Evolutionary conservation across 2,113 vertebrate species (phyloP).

Genomic region (Seriola quinqueradiata): DNA sequence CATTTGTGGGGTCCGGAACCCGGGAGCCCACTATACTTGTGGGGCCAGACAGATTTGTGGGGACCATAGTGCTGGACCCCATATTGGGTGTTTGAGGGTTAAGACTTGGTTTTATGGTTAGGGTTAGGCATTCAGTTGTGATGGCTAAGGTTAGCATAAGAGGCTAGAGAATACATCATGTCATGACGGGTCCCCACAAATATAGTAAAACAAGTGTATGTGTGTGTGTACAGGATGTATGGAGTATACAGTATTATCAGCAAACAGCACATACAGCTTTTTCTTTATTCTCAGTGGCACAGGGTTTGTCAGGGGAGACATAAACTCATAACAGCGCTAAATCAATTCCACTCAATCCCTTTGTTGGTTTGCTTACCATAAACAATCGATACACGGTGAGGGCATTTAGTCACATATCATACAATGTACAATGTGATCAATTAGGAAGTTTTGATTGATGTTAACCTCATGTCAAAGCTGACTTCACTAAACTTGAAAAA

Average conservation of each 20-base stretch:
- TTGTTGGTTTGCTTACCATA: conserved; percentile 52
- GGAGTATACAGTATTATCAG: conserved; percentile 13
- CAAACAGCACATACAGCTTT: conserved; percentile 49
- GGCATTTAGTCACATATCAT: conserved; percentile 15
- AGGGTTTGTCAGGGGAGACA: conserved; percentile 27
- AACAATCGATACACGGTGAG: conserved; percentile 41
- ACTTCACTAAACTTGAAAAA: conserved; percentile 33
- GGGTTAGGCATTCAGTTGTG: no score
- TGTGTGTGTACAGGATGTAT: conserved; percentile 18
- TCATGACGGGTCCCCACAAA: no score
- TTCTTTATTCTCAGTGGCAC: conserved; percentile 41
- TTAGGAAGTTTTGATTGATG: conserved; percentile 20
- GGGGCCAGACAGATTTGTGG: no score
- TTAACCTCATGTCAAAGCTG: conserved; percentile 21
- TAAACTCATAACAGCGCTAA: conserved; percentile 32
- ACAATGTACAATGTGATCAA: conserved; percentile 9
- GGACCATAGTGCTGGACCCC: no score
- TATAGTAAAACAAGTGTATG: neutral
- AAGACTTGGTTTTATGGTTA: no score
- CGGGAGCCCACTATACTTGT: no score
- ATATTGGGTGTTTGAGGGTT: no score
- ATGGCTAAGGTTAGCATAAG: no score
- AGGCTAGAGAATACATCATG: no score
- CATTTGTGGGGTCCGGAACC: no score
- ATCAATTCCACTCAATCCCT: conserved; percentile 37